Evolutionary conservation across 2,113 vertebrate genomes (phyloP), one percentile per base, ranked within the genome.

Genomic region (Podocnemis expansa): DNA sequence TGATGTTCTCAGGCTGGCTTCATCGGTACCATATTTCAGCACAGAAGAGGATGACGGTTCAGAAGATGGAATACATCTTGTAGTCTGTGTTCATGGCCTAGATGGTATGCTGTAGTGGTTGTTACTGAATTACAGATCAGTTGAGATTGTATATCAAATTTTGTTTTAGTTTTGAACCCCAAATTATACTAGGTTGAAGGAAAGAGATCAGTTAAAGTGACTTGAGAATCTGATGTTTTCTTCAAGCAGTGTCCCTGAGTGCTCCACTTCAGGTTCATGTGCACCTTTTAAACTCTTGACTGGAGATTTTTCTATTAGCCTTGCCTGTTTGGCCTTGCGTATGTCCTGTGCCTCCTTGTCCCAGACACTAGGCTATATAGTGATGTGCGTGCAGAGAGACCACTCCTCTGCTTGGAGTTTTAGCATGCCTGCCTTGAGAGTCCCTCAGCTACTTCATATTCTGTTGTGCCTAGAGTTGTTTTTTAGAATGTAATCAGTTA

Each of bases 61-160:
- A 95, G 99, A 99, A 80, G 99, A 99, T 87, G 99, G 99, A 92
- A 99, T 99, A 78, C 99, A 99, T 96, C 99, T 99, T 31, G 98
- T 99, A 91, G 99, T 99, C 90, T 99, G 99, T 80, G 99, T 99
- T 43, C 99, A 99, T 52, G 99, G 99, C 76, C 97, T 99, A 34
- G 99, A 99, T 76, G 99, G 99, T 99, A 98, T 25, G 98, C 90
- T 96, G 83, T 56, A 80, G 82, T 41, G 67, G 56, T 75, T 75
- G 12, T 38, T 92, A 76, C 51, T 83, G 73, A 52, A 29, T 45
- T 78, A 90, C 70, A 82, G 1, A 56, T 43, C 14, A 38, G 54
- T 56, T 95, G 75, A 54, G 85, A 29, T 9, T 82, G 43, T 80
- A 63, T 0, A 0, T 84, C 79, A 91, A 78, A 56, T 85, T 85